These are phyloP conservation scores for Nerophis ophidion DNA, from an alignment of 2,113 vertebrate genomes.

Conservation along the genomic window DNA sequence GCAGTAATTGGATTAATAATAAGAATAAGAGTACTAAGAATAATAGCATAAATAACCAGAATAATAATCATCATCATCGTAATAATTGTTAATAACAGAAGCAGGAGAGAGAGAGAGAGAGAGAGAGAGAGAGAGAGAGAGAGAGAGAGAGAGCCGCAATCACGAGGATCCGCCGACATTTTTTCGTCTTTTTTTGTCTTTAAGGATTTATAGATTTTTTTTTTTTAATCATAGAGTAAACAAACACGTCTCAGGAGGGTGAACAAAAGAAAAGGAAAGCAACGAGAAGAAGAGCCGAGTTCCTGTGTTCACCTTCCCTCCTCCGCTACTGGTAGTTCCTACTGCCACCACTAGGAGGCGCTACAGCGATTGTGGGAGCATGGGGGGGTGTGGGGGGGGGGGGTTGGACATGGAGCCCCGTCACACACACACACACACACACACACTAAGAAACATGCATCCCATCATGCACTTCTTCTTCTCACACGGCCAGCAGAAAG, in stretches of 20 bases:
- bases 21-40: conserved; percentile 77
- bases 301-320: conserved; percentile 90
- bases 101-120: conserved; percentile 78
- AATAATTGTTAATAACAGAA: conserved; percentile 85
- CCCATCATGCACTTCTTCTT: conserved; percentile 32
- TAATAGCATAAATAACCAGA: conserved; percentile 62
- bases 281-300: conserved; percentile 76
- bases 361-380: conserved; percentile 78
- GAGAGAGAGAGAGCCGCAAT: conserved; percentile 83
- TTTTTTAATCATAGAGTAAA: conserved; percentile 85
- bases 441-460: conserved; percentile 44
- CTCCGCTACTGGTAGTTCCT: conserved; percentile 89
- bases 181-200: conserved; percentile 81
- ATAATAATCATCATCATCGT: conserved; percentile 80
- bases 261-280: conserved; percentile 70
- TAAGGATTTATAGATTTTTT: conserved; percentile 86
- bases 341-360: conserved; percentile 77
- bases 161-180: conserved; percentile 85
- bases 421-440: conserved; percentile 33
- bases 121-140: conserved; percentile 67
- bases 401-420: conserved; percentile 69
- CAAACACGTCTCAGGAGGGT: conserved; percentile 90
- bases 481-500: conserved; percentile 61
- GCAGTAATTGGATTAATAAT: conserved; percentile 87
- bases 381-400: conserved; percentile 66